Percentiles rank a stretch among this genome's conserved stretches.
These are phyloP conservation scores for Gymnogyps californianus DNA, from an alignment of 2,113 vertebrate genomes.

Conservation along the genomic window DNA sequence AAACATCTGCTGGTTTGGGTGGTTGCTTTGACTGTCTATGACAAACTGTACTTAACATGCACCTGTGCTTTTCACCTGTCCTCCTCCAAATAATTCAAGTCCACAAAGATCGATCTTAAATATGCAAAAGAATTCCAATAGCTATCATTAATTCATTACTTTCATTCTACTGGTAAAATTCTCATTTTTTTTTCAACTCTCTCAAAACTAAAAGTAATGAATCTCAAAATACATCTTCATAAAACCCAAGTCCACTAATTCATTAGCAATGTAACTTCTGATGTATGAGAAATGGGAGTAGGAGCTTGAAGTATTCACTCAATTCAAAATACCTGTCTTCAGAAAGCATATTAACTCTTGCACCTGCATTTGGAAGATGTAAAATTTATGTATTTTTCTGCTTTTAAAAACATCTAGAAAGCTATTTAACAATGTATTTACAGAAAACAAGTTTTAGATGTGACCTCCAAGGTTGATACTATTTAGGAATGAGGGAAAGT, in stretches of 20 bases:
- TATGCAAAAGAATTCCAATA: not conserved
- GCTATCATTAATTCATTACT: not conserved
- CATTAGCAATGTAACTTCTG: not conserved
- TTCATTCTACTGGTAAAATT: not conserved
- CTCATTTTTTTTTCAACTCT: not conserved
- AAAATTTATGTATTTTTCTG: not conserved
- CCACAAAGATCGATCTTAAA: not conserved
- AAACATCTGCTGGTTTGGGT: not conserved
- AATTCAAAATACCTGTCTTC: not conserved
- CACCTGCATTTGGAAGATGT: not conserved
- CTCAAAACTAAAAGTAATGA: not conserved
- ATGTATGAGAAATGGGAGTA: not conserved
- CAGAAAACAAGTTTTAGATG: not conserved
- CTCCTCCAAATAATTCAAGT: not conserved
- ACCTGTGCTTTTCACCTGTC: conserved; percentile 17
- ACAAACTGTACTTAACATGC: not conserved
- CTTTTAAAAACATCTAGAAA: not conserved
- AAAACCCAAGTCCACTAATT: not conserved
- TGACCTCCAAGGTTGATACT: not conserved
- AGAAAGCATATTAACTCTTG: not conserved
- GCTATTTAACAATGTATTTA: not conserved
- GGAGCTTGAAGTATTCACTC: not conserved
- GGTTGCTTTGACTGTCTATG: not conserved
- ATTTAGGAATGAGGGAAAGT: not conserved
- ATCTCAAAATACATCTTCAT: not conserved